These are phyloP conservation scores for Scleropages formosus DNA, from an alignment of 2,797 vertebrate genomes.

Conservation along the genomic window DNA sequence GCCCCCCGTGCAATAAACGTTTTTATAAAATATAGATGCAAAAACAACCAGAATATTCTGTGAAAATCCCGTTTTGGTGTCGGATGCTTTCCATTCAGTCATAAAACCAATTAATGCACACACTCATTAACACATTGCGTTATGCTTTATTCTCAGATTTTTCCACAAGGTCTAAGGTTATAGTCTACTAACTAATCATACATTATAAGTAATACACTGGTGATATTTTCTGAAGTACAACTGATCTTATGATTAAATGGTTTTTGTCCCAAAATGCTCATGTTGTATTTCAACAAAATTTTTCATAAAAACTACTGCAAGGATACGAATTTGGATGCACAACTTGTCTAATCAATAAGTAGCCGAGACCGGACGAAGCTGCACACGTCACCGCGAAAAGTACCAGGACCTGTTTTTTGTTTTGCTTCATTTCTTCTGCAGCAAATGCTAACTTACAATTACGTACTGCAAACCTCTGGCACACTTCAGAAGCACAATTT, in stretches of 20 bases:
- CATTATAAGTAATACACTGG: no score
- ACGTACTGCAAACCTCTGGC: conserved; percentile 32
- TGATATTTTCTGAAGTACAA: neutral
- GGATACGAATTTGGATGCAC: conserved; percentile 12
- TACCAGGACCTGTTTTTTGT: conserved; percentile 25
- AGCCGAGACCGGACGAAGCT: conserved; percentile 18
- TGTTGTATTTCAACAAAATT: conserved; percentile 8
- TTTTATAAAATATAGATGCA: conserved; percentile 5
- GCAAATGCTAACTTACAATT: conserved; percentile 44
- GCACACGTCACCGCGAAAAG: conserved; percentile 20
- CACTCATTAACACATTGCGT: neutral
- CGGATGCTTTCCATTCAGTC: neutral
- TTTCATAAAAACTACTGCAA: neutral
- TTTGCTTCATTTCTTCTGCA: conserved; percentile 32
- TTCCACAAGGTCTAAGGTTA: neutral
- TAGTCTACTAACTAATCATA: no score
- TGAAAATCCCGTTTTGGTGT: no score
- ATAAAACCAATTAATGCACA: neutral
- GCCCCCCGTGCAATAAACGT: no score
- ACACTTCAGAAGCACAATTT: conserved; percentile 29
- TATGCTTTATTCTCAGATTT: neutral
- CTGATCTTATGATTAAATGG: neutral
- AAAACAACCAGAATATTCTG: neutral
- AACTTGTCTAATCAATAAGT: neutral
- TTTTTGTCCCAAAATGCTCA: neutral